Base-by-base conservation (phyloP, 2,113 vertebrate species). In the Prunella fulvescens region DNA sequence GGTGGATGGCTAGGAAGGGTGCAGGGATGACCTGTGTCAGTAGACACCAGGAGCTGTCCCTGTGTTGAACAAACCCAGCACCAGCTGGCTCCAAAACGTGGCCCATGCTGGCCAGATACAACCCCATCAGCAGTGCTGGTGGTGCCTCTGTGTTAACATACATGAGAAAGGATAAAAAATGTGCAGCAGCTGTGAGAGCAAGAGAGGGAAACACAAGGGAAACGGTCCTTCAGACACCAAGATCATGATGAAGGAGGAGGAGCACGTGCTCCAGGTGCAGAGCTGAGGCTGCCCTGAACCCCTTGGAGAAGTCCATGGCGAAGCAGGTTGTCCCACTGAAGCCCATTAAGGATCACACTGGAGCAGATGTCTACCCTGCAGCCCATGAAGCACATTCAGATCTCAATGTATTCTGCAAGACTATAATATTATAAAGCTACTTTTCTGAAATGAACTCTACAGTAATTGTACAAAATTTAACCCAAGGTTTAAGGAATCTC, bases 51-150 rank as follows among this genome's bases (percentile, higher is more conserved):
- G 3, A 14, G 10, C 17, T 64, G 16, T 5, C 6, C 3, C 12
- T 37, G 9, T 40, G 9, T 39, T n/a, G 10, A n/a, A 20, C 8
- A 88, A 70, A 39, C 0, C 6, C n/a, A 61, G 23, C 35, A 74
- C 8, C 47, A 71, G 9, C 2, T 7, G 5, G 2, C 29, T 61
- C 18, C 47, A 66, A 51, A 86, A 11, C 3, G 0, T 33, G 35
- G 24, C 3, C 5, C 4, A 8, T 44, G 14, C 12, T 60, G 20
- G n/a, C 26, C 51, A 47, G 57, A 72, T 12, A 19, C 7, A 17
- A 39, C 8, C 9, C 44, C 18, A 19, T 19, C 29, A 25, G 12
- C 2, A 7, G 26, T 0, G 1, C 29, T 64, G 33, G 3, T 51
- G 12, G 6, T 78, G 13, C 11, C 9, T 29, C 50, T 70, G 19